These are phyloP conservation scores for Leucoraja ocellata DNA, from an alignment of 2,797 vertebrate genomes.

Conservation along the genomic window DNA sequence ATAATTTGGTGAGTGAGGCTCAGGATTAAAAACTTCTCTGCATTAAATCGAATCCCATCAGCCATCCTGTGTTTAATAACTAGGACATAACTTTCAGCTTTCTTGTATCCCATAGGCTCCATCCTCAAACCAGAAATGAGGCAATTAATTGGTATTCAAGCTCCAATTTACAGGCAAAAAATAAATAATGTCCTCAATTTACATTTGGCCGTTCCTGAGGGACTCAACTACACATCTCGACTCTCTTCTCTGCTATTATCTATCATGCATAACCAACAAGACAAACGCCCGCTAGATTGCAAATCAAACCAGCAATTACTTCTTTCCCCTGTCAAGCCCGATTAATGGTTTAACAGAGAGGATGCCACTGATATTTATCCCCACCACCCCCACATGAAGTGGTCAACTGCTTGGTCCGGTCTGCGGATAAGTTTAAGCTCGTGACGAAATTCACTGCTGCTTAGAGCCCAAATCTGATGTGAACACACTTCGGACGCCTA, in stretches of 20 bases:
- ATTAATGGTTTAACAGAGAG: neutral
- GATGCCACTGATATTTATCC: neutral
- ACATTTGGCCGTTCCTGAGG: neutral
- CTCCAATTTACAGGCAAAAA: neutral
- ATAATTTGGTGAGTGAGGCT: neutral
- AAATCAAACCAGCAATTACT: neutral
- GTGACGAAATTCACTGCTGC: too few species aligned
- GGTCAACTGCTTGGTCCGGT: neutral
- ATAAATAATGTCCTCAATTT: neutral
- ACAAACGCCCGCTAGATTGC: neutral
- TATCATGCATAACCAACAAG: constrained; percentile 4
- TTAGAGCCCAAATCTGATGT: neutral
- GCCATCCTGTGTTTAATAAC: constrained; percentile 50
- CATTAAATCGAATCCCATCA: constrained; percentile 41
- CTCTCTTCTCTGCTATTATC: neutral
- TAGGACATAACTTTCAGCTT: constrained; percentile 47
- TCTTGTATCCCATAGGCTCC: constrained; percentile 50
- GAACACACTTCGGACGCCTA: neutral
- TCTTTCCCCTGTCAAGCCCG: neutral
- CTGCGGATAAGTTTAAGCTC: neutral
- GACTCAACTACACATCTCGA: neutral
- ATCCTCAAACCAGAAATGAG: constrained; percentile 56
- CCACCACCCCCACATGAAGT: neutral
- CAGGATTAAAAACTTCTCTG: constrained; percentile 29
- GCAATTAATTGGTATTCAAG: constrained; percentile 56